Evolutionary conservation across 2,888 invertebrate genomes (phyloP).

Genomic region (Ditula angustiorana): DNA sequence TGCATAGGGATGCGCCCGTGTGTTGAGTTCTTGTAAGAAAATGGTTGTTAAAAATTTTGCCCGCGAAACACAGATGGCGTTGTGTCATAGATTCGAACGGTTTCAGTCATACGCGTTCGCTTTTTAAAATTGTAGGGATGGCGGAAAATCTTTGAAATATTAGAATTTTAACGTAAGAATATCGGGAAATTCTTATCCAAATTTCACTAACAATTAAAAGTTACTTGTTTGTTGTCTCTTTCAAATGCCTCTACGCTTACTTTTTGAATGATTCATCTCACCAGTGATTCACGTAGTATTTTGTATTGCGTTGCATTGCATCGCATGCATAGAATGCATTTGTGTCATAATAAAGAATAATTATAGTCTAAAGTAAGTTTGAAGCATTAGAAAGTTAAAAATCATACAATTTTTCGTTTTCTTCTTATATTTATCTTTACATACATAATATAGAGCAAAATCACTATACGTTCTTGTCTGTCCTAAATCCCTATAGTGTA

Average conservation of each 20-base stretch:
- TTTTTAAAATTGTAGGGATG: background rate
- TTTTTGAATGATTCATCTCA: slow-evolving; percentile 3
- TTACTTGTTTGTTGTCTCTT: background rate
- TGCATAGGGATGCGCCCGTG: slow-evolving; percentile 58
- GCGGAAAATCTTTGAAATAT: background rate
- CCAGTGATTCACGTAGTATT: slow-evolving; percentile 5
- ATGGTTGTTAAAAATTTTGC: slow-evolving; percentile 83
- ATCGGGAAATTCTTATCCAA: no score
- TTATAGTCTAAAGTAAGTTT: no score
- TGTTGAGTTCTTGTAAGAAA: slow-evolving; percentile 82
- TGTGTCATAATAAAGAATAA: background rate
- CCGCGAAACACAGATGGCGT: slow-evolving; percentile 81
- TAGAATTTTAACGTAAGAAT: background rate
- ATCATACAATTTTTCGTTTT: no score
- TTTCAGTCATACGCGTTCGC: slow-evolving; percentile 44
- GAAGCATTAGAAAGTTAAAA: no score
- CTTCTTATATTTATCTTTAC: no score
- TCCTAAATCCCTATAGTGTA: no score
- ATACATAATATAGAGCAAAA: no score
- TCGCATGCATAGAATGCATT: background rate
- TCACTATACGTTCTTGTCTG: no score
- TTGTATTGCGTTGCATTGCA: background rate
- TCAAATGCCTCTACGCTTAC: no score
- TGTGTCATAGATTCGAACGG: slow-evolving; percentile 72
- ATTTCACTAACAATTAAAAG: no score